Percentiles rank a stretch among this genome's conserved stretches.
phyloP scores from a whole-genome alignment of 2,113 vertebrate genomes.

The Phaethon lepturus region DNA sequence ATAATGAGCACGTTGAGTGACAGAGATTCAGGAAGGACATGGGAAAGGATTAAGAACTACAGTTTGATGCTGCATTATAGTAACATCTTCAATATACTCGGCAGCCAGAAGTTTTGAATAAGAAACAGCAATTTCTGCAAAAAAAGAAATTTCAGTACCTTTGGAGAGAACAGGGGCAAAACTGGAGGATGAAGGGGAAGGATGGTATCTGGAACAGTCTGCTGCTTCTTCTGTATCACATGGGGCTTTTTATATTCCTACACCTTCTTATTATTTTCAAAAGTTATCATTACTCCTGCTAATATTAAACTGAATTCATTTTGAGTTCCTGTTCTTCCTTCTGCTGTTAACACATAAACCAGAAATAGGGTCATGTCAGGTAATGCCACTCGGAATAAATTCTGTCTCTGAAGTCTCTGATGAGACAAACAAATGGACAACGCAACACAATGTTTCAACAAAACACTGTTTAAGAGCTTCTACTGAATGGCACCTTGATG shows the following conservation, averaged over 20 bases:
- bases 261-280: background rate
- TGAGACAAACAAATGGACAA: background rate
- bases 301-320: background rate
- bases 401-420: background rate
- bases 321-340: background rate
- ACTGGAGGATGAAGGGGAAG: background rate
- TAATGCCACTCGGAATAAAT: background rate
- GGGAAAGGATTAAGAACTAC: background rate
- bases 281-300: background rate
- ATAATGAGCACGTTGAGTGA: background rate
- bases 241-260: background rate
- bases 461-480: background rate
- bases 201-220: background rate
- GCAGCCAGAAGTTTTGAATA: background rate
- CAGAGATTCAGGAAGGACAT: background rate
- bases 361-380: background rate
- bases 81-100: background rate
- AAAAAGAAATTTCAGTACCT: background rate
- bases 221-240: background rate
- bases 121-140: background rate
- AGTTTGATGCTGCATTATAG: background rate
- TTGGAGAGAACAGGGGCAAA: background rate
- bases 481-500: background rate
- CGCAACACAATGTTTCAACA: background rate
- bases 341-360: background rate